Base-by-base conservation (phyloP, 2,797 vertebrate genomes). In the Knipowitschia caucasica region DNA sequence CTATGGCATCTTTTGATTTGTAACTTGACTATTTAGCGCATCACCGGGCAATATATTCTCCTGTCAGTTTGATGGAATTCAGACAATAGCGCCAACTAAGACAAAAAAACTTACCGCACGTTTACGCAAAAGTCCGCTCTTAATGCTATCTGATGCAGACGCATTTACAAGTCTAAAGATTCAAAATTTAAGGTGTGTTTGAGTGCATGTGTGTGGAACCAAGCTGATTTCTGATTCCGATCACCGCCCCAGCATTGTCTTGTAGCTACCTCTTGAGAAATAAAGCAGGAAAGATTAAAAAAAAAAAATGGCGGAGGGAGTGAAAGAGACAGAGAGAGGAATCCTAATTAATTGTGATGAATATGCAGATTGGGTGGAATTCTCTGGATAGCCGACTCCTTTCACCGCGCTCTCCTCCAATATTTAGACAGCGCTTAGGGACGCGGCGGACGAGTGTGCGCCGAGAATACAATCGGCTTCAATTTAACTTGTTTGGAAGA, bases 331-430 rank as follows among this genome's bases (percentile, higher is more conserved):
- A 64, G 77, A 70, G 71, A 75, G 82, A 78, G 70, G 80, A 82
- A 77, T 83, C 78, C 81, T 84, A 87, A 87, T 87, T 82, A 88
- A 88, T 86, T 84, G 80, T 82, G 82, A 86, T 88, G 85, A 87
- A 87, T 87, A 87, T 87, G 85, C 85, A 87, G 81, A 88, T 88
- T 83, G 82, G 75, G 74, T 84, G 73, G 80, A 87, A 85, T 87
- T 72, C 81, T 88, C 82, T 77, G 76, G 83, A 88, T 82, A 83
- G 80, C 50, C 63, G 53, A 46, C 63, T 83, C 84, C 70, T 82
- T 85, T 84, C 80, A 84, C 75, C 47, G 56, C 69, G 56, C 79
- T 81, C 73, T 69, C 64, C 85, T 81, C 77, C 85, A 78, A 83
- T 88, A 82, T 88, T 87, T 88, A 83, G 81, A 80, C 72, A 83